Evolutionary conservation across 1,140 invertebrate genomes (phyloP).

Genomic region (Panulirus ornatus): DNA sequence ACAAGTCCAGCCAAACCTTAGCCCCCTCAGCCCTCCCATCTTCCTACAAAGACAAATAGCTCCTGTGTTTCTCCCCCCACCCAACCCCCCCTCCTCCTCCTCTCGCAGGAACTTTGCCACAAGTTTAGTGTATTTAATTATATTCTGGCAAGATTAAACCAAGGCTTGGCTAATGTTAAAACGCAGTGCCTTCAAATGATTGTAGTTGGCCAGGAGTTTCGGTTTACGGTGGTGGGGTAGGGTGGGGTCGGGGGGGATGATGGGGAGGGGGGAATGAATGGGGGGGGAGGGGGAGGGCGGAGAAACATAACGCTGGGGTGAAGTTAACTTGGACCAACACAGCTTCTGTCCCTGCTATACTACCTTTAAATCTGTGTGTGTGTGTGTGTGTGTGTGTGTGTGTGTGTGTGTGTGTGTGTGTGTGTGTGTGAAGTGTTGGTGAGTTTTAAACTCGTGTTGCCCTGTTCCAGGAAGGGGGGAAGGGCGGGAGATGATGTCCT

Average conservation of each 20-base stretch:
- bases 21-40: background rate
- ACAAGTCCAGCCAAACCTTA: no score
- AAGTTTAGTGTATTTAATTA: background rate
- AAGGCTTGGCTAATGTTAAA: background rate
- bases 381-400: no score
- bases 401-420: no score
- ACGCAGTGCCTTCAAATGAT: background rate
- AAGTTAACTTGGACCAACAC: no score
- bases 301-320: no score
- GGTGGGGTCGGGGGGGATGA: background rate
- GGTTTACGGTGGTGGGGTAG: background rate
- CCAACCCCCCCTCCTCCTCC: background rate
- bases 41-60: no score
- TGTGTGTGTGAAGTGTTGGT: no score
- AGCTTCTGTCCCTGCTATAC: no score
- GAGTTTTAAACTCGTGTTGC: no score
- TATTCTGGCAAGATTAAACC: background rate
- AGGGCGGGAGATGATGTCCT: no score
- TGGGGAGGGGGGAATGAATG: background rate
- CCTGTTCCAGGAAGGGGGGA: no score
- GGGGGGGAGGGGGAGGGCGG: background rate
- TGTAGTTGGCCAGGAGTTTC: background rate
- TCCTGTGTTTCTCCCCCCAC: background rate
- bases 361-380: no score
- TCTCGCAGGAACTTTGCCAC: background rate